Percentiles rank a stretch among this genome's conserved stretches.
phyloP scores from a whole-genome alignment of 1,140 invertebrate species.

The Metopolophium dirhodum region DNA sequence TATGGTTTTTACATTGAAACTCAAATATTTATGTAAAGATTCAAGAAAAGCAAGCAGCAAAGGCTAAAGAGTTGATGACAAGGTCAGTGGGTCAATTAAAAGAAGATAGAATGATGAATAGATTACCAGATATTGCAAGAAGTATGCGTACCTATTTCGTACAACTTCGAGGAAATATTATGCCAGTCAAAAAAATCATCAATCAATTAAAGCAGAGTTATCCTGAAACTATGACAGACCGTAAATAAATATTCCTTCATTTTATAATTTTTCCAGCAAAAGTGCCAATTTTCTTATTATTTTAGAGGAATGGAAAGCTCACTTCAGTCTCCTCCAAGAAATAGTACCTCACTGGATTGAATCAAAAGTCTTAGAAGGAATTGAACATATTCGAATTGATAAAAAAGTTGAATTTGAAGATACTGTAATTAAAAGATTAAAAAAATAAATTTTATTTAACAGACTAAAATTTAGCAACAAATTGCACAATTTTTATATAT shows the following conservation, averaged over 20 bases:
- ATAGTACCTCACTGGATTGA: constrained; percentile 46
- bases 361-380: constrained; percentile 30
- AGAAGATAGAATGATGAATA: constrained; percentile 74
- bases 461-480: constrained; percentile 29
- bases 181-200: constrained; percentile 77
- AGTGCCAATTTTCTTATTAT: background rate
- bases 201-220: constrained; percentile 83
- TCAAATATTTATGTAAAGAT: constrained; percentile 67
- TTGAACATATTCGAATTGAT: constrained; percentile 45
- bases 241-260: constrained; percentile 61
- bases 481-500: background rate
- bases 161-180: constrained; percentile 82
- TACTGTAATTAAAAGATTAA: constrained; percentile 40
- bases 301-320: constrained; percentile 48
- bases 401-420: constrained; percentile 52
- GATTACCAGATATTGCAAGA: constrained; percentile 82
- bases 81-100: constrained; percentile 77
- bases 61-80: constrained; percentile 82
- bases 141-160: constrained; percentile 85
- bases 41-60: constrained; percentile 87
- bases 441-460: background rate
- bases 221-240: constrained; percentile 71
- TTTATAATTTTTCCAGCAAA: background rate
- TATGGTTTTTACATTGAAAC: background rate
- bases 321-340: constrained; percentile 43